Base-by-base conservation (phyloP, 2,113 vertebrate genomes). In the Callocephalon fimbriatum region DNA sequence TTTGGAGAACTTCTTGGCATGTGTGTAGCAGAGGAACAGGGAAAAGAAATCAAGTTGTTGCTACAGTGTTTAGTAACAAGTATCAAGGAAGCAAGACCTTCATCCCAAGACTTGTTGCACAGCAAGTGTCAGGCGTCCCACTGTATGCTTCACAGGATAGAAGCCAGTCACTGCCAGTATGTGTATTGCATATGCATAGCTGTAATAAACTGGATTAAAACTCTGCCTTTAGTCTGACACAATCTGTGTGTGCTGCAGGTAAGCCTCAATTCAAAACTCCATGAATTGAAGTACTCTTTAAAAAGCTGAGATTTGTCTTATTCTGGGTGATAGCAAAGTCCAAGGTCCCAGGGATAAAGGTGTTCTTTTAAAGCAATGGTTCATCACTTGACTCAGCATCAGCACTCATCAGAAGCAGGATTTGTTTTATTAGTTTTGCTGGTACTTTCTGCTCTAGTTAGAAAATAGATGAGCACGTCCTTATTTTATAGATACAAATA, bases 1-100 rank as follows among this genome's bases (percentile, higher is more conserved):
- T 97, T 92, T 66, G 89, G 93, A 73, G 68, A 95, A 87, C 54
- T 94, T 97, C 53, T 87, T 9, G 2, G 81, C 44, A 1, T 68
- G 66, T 4, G 50, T 16, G 62, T 47, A 42, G 58, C 47, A 48
- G 48, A 73, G 22, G 61, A 92, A 16, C 2, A 1, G 19, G 56
- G 25, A 3, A 25, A 75, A 50, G 38, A 70, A 93, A 85, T 27
- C 5, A 71, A 63, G 61, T 22, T 75, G 27, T 47, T 59, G 68
- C 25, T 70, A 2, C 9, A 27, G 45, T 3, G 90, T 62, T 71
- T 53, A 14, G 8, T 38, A 15, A 73, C 13, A 42, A 48, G 27
- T 8, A 29, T 7, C 26, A 45, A 31, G 38, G 17, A 92, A 48
- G 31, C 3, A 40, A 86, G 29, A 50, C 13, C 1, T 22, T 74